These are phyloP conservation scores for Halictus rubicundus DNA, from an alignment of 1,140 invertebrate genomes.

Conservation along the genomic window DNA sequence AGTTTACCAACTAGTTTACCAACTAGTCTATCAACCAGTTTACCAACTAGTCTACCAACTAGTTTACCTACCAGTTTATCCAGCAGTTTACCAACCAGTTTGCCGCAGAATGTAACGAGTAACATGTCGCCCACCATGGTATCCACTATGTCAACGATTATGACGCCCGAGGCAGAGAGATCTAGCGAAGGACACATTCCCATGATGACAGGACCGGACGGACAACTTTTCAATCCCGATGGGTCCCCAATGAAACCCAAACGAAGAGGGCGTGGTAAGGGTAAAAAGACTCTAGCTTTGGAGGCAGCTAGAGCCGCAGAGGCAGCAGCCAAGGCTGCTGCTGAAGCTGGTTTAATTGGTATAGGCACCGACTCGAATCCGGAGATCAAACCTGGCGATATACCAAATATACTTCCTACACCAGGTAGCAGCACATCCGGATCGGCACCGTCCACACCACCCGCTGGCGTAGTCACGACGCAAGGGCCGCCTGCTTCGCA, in stretches of 20 bases:
- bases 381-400: constrained; percentile 71
- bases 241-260: constrained; percentile 78
- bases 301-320: constrained; percentile 79
- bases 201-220: constrained; percentile 66
- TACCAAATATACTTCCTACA: constrained; percentile 74
- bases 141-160: constrained; percentile 35
- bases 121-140: constrained; percentile 50
- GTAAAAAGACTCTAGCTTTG: constrained; percentile 82
- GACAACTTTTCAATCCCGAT: constrained; percentile 74
- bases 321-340: constrained; percentile 71
- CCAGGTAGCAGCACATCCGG: constrained; percentile 78
- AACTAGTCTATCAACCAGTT: constrained; percentile 23
- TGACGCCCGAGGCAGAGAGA: constrained; percentile 60
- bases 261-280: constrained; percentile 80
- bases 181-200: constrained; percentile 57
- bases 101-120: constrained; percentile 43
- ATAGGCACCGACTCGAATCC: constrained; percentile 74
- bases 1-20: neutral
- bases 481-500: constrained; percentile 67
- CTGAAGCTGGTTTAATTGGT: constrained; percentile 61
- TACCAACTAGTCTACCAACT: constrained; percentile 11
- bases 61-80: constrained; percentile 28
- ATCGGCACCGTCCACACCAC: constrained; percentile 77
- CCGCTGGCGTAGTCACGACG: constrained; percentile 60
- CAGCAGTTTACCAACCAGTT: neutral